Evolutionary conservation across 2,888 invertebrate species (phyloP), one percentile per base, ranked within the genome.

Genomic region (Brachypalpus laphriformis): DNA sequence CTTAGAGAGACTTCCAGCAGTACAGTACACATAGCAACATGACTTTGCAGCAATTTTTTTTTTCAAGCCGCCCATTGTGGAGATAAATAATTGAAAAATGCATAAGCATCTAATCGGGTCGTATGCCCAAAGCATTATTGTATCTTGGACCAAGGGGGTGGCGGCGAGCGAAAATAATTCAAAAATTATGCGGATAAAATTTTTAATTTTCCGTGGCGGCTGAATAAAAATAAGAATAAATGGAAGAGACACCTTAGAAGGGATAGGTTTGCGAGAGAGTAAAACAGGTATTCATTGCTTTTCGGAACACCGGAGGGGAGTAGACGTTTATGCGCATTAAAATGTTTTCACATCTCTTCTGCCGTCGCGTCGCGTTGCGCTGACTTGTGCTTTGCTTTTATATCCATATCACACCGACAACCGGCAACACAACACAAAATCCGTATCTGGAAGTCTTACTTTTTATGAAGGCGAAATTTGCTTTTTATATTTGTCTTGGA

Each of bases 151-250:
- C 8, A 81, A 81, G 81, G 61, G 85, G 87, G 78, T 88, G 88
- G 88, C 87, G 89, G 89, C 88, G 87, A 88, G 88, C 88, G 87
- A 89, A 89, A 88, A 90, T 91, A 91, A 91, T 90, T 90, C 89
- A 90, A 89, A 91, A 91, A 91, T 91, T 91, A 91, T 91, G 91
- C 91, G 91, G 90, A 91, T 90, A 90, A 90, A 91, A 91, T 91
- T 89, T 90, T 90, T 90, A 91, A 91, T 90, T 81, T 81, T 85
- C 85, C 85, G 85, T 82, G 71, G 81, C 85, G 85, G 61, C 61
- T 71, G 81, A 54, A 77, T 71, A 86, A 77, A 86, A 86, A 72
- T 42, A 76, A 63, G 57, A 76, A 72, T 49, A 77, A 56, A 66
- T 40, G 65, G 45, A 68, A 61, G 63, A 82, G 77, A 68, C 86